These are phyloP conservation scores for Unio delphinus DNA, from an alignment of 2,888 invertebrate genomes.

Conservation along the genomic window DNA sequence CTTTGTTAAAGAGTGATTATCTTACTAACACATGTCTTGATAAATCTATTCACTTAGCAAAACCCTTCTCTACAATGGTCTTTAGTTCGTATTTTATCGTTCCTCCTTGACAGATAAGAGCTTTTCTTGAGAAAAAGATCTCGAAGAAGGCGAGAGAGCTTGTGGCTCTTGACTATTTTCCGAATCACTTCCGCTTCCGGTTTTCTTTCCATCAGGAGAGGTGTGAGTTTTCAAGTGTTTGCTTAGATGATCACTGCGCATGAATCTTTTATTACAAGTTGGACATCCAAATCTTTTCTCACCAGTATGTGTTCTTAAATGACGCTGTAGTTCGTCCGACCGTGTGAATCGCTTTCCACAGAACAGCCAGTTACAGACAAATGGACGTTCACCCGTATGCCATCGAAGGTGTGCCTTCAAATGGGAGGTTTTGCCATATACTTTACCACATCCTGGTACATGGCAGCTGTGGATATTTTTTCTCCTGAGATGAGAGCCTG, in stretches of 20 bases:
- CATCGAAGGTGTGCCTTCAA: conserved; percentile 97
- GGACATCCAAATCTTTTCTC: conserved; percentile 93
- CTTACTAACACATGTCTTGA: too few relatives aligned
- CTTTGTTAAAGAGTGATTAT: too few relatives aligned
- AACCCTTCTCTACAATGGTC: too few relatives aligned
- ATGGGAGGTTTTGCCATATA: conserved; percentile 97
- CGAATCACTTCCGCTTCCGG: conserved; percentile 53
- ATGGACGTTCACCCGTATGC: conserved; percentile 95
- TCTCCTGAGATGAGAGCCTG: conserved; percentile 78
- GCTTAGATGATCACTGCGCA: conserved; percentile 93
- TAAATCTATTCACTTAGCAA: too few relatives aligned
- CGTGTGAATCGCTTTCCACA: conserved; percentile 97
- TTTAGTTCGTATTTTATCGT: too few relatives aligned
- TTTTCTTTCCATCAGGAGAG: conserved; percentile 48
- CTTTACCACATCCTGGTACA: conserved; percentile 70
- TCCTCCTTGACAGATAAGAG: too few relatives aligned
- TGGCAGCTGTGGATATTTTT: conserved; percentile 69
- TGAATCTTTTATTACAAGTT: conserved; percentile 92
- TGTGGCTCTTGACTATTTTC: conserved; percentile 36
- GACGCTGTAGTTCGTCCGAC: conserved; percentile 96
- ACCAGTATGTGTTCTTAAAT: conserved; percentile 91
- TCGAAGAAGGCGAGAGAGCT: too few relatives aligned
- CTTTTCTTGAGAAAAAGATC: too few relatives aligned
- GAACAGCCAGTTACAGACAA: conserved; percentile 98
- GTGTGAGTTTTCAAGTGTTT: conserved; percentile 91